Conservation (phyloP, 2,113 vertebrate genomes). For the Rattus norvegicus region GRCr8 NC_086020.1:42773501-42774000, state of each 20-base stretch:
- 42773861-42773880: neutral
- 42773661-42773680: conserved; percentile 15
- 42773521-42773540: neutral
- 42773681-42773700: neutral
- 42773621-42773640: neutral
- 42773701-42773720: neutral
- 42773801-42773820: neutral
- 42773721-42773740: neutral
- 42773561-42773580: neutral
- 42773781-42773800: neutral
- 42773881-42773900: neutral
- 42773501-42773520: neutral
- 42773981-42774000: neutral
- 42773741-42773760: conserved; percentile 48
- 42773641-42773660: neutral
- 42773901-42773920: neutral
- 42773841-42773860: neutral
- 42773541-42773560: neutral
- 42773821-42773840: conserved; percentile 10
- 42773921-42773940: neutral
- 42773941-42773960: neutral
- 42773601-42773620: neutral
- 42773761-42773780: conserved; percentile 17
- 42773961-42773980: neutral
- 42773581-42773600: conserved; percentile 29